Base-by-base conservation (phyloP, 2,797 vertebrate species). In the Hydrocynus forskahlii region DNA sequence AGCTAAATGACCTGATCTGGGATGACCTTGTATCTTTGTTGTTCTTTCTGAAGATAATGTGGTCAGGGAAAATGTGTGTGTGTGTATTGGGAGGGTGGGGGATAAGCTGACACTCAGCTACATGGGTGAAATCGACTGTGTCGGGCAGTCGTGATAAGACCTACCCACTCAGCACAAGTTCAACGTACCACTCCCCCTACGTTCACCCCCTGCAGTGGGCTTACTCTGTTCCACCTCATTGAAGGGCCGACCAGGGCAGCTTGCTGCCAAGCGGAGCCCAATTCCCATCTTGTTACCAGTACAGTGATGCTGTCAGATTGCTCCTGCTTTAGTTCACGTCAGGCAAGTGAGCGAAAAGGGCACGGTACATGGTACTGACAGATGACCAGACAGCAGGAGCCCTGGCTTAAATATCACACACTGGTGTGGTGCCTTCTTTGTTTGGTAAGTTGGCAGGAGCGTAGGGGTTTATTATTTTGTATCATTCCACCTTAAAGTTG, bases 231-330 rank as follows among this genome's bases (percentile, higher is more conserved):
- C 83, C 88, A 71, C 78, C 82, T 78, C 75, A 86, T 88, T 90
- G 87, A 89, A 89, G 83, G 89, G 87, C 88, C 87, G 86, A 90
- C 89, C 82, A 87, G 86, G 83, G 81, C 87, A 87, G 88, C 87
- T 88, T 82, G 50, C 80, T 88, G 89, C 89, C 88, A 88, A n/a
- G 92, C 82, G 68, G 86, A 87, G 75, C 78, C 90, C 87, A 81
- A 88, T 85, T 78, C 50, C 23, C 60, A 87, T 57, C 85, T 78
- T 80, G 72, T 85, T 71, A 77, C 87, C 80, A 75, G 77, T 60
- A 73, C 76, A 79, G 78, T 81, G 64, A 55, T 79, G 85, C 87
- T 81, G 86, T 87, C 86, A 66, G 72, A 76, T 43, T 55, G 80
- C 84, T 84, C 85, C 85, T 85, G 25, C 59, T 75, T 82, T 75